Evolutionary conservation across 2,888 invertebrate genomes (phyloP), one percentile per base, ranked within the genome.

Genomic region (Eurytoma adleriae): DNA sequence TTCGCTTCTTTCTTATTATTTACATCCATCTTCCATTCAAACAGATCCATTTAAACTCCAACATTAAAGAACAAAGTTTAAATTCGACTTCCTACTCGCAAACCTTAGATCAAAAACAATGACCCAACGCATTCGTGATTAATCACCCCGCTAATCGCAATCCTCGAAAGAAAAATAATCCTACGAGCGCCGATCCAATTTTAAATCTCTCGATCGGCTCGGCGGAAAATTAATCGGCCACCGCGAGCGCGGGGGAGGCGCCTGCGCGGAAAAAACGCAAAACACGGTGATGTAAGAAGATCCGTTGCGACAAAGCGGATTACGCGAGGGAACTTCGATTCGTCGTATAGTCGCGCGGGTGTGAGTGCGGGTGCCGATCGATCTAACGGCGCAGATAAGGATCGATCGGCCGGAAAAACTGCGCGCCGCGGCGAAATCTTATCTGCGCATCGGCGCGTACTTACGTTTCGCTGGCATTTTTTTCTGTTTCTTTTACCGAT

Each of bases 251-350:
- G 12, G 14, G 20, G 24, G 61, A 61, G 27, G 27, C 24, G 61
- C 20, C 54, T 30, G 13, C 12, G 12, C 20, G 24, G 24, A 64
- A 14, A 30, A 62, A 57, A 57, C 24, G 16, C 30, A 62, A 14
- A 62, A 40, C 16, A n/a, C 14, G 20, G 56, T 71, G 70, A 77
- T 57, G 68, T 27, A 77, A 77, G 56, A 57, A 61, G 52, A 57
- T 69, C 40, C 40, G 48, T 62, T n/a, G 68, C 68, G 59, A 77
- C 56, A 71, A 66, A 71, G 52, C 40, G 71, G 18, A 68, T 73
- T 56, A 73, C 62, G 56, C 64, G 74, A 74, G 50, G 69, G 27
- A 14, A 57, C 61, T 74, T 73, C 56, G 64, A 74, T 73, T 74
- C 54, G 18, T 62, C 61, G 40, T 18, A 20, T n/a, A n/a, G 0